These are phyloP conservation scores for Diploptera punctata DNA, from an alignment of 2,888 invertebrate genomes.

Conservation along the genomic window DNA sequence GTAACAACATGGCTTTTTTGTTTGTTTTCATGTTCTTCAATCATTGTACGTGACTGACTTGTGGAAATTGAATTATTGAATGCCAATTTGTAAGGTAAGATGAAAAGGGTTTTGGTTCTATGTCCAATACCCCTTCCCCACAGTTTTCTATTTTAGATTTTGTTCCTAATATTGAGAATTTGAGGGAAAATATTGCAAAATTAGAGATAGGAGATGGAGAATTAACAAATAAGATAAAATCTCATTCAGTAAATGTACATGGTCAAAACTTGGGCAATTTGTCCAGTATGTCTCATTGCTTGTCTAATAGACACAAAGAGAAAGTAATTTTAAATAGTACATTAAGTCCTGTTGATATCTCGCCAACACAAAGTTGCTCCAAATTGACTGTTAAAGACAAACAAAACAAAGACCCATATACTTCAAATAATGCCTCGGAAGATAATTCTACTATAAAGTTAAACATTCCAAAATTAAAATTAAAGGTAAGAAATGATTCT, in stretches of 20 bases:
- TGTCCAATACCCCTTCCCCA: not conserved
- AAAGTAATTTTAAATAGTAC: no score
- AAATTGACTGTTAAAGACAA: no score
- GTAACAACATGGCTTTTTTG: constrained; percentile 35
- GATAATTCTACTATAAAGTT: not conserved
- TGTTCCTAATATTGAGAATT: not conserved
- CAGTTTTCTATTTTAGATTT: not conserved
- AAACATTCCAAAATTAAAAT: constrained; percentile 43
- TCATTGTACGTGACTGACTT: not conserved
- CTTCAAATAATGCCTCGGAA: not conserved
- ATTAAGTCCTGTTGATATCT: no score
- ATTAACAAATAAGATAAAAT: no score
- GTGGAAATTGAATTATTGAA: constrained; percentile 43
- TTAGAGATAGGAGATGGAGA: not conserved
- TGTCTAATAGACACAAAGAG: no score
- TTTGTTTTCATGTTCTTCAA: constrained; percentile 42
- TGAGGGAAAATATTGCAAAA: not conserved
- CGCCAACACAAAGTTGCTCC: no score
- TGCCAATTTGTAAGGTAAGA: constrained; percentile 60
- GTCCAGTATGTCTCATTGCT: no score
- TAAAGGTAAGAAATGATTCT: constrained; percentile 35
- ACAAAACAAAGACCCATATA: no score
- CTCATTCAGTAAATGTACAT: no score
- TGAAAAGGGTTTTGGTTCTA: constrained; percentile 45
- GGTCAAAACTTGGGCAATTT: not conserved